phyloP scores from a whole-genome alignment of 2,888 invertebrate genomes.

The Plagiodera versicolora region DNA sequence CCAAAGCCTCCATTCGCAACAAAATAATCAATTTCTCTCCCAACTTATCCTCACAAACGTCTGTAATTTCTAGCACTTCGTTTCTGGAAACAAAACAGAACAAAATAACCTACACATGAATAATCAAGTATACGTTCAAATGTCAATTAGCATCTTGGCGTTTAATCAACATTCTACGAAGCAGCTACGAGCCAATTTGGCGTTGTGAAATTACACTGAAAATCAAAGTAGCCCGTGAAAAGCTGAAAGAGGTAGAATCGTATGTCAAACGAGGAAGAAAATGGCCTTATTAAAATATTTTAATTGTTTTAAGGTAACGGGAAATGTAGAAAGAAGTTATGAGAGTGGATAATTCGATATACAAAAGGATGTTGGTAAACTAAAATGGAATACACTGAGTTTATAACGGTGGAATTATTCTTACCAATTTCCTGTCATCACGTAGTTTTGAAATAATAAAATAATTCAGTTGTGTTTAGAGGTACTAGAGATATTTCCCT shows the following conservation, averaged over 20 bases:
- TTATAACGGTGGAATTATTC: no score
- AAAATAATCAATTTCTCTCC: no score
- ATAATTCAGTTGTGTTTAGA: no score
- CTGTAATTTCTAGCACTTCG: no score
- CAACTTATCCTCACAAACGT: no score
- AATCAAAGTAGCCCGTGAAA: background rate
- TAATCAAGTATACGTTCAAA: no score
- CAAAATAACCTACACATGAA: no score
- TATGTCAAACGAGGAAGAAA: background rate
- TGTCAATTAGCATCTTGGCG: background rate
- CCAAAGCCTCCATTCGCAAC: no score
- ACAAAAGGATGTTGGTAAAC: background rate
- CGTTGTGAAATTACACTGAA: background rate
- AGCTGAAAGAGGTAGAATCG: background rate
- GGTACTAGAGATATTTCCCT: no score
- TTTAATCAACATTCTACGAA: background rate
- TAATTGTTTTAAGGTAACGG: background rate
- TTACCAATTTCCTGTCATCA: no score
- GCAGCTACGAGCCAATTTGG: background rate
- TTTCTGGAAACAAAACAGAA: no score
- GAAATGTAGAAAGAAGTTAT: background rate
- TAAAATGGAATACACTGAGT: background rate
- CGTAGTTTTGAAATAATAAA: no score
- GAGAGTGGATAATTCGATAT: background rate
- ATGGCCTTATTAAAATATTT: background rate